A percentile compares a stretch with the other conserved stretches of the same genome.
Conservation (phyloP, 2,888 invertebrate genomes). For the Diarsia mendica region DNA sequence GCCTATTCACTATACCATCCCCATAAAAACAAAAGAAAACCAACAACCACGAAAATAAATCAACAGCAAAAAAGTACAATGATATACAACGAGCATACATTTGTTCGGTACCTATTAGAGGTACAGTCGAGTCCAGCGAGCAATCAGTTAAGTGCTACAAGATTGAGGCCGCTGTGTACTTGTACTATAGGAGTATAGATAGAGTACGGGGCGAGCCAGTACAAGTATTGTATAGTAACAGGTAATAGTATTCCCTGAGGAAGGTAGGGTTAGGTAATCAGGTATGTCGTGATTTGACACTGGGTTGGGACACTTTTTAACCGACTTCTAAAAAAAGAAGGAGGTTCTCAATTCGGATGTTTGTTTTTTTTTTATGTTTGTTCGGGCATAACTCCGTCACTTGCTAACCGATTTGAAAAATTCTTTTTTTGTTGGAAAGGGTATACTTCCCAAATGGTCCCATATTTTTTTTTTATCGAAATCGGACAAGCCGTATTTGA, state of each 20-base stretch:
- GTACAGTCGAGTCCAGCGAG: conserved; percentile 70
- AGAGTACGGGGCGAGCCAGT: conserved; percentile 41
- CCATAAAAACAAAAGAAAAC: conserved; percentile 29
- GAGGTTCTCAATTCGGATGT: too few relatives aligned
- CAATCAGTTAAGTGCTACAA: conserved; percentile 82
- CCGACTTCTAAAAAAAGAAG: too few relatives aligned
- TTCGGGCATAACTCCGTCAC: too few relatives aligned
- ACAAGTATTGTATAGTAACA: conserved; percentile 19
- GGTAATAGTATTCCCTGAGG: conserved; percentile 52
- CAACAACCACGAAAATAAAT: conserved; percentile 48
- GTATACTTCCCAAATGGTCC: too few relatives aligned
- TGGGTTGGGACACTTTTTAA: conserved; percentile 23
- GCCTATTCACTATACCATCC: neutral
- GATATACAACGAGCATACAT: conserved; percentile 53
- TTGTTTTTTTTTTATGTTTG: too few relatives aligned
- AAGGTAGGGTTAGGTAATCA: conserved; percentile 49
- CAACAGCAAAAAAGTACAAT: conserved; percentile 58
- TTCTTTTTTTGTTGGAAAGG: too few relatives aligned
- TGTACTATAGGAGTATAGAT: conserved; percentile 43
- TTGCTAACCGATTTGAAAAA: too few relatives aligned
- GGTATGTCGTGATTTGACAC: conserved; percentile 50
- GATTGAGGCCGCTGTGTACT: conserved; percentile 67
- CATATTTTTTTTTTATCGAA: too few relatives aligned
- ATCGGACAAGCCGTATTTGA: too few relatives aligned
- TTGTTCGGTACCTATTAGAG: conserved; percentile 42